These are phyloP conservation scores for Gadopsis marmoratus DNA, from an alignment of 2,797 vertebrate genomes.

Conservation along the genomic window DNA sequence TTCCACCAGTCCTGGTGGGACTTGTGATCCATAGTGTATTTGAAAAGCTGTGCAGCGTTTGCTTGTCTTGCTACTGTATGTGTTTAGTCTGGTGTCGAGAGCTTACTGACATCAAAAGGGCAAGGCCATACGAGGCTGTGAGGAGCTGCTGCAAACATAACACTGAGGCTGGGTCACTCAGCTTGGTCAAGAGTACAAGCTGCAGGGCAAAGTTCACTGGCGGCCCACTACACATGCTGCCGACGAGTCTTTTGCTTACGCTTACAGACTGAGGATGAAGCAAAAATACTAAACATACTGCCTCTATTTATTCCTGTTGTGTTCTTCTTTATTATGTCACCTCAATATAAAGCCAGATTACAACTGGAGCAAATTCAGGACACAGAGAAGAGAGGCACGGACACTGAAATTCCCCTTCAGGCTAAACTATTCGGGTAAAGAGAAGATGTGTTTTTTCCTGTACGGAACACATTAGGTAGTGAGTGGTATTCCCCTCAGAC, in stretches of 20 bases:
- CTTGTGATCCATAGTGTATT: constrained; percentile 59
- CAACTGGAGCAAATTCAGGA: constrained; percentile 32
- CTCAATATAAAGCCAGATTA: constrained; percentile 54
- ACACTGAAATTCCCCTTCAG: constrained; percentile 34
- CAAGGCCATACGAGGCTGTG: neutral
- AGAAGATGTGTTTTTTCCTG: constrained; percentile 55
- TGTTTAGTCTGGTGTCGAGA: constrained; percentile 79
- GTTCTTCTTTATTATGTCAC: constrained; percentile 32
- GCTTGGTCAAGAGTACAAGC: neutral
- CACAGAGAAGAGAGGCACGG: constrained; percentile 23
- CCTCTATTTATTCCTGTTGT: constrained; percentile 58
- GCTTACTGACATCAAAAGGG: constrained; percentile 41
- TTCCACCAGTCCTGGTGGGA: constrained; percentile 33
- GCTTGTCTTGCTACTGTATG: constrained; percentile 75
- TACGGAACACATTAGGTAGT: constrained; percentile 58
- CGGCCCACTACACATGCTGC: neutral
- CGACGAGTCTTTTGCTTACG: neutral
- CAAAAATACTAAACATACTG: neutral
- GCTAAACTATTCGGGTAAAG: constrained; percentile 52
- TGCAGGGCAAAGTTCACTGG: neutral
- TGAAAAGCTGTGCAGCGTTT: constrained; percentile 72
- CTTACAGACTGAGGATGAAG: neutral
- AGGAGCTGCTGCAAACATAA: constrained; percentile 34
- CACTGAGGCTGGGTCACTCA: constrained; percentile 22
- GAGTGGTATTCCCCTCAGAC: constrained; percentile 34